Percentiles rank a stretch among this genome's conserved stretches.
These are phyloP conservation scores for Corythucha ciliata DNA, from an alignment of 2,888 invertebrate genomes.

Conservation along the genomic window DNA sequence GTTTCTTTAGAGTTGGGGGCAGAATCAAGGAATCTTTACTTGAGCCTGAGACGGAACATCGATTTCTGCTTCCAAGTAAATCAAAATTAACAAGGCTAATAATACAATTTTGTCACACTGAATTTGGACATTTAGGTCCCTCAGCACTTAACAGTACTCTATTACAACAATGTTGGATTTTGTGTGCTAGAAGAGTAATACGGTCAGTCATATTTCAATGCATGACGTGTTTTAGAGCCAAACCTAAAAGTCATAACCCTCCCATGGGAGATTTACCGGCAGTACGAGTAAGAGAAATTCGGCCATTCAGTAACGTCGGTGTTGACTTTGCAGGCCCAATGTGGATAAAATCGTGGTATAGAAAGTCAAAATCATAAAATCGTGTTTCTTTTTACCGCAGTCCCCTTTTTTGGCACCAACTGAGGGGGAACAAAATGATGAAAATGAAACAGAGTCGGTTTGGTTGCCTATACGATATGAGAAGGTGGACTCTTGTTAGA, in stretches of 20 bases:
- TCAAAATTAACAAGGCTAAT: constrained; percentile 7
- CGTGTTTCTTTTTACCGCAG: too few relatives aligned
- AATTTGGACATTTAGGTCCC: too few relatives aligned
- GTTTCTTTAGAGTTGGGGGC: constrained; percentile 19
- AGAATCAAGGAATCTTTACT: constrained; percentile 1
- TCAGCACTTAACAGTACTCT: too few relatives aligned
- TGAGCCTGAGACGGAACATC: constrained; percentile 2
- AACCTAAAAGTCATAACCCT: constrained; percentile 3
- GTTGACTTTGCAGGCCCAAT: constrained; percentile 36
- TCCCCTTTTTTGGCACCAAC: too few relatives aligned
- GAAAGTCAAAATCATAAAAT: too few relatives aligned
- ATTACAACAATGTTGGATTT: constrained; percentile 6
- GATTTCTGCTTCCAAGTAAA: constrained; percentile 7
- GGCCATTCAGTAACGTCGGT: constrained; percentile 36
- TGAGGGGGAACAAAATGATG: too few relatives aligned
- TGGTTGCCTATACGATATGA: too few relatives aligned
- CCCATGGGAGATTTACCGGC: constrained; percentile 22
- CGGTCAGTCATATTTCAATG: constrained; percentile 8
- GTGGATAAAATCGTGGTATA: constrained; percentile 25
- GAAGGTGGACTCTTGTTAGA: too few relatives aligned
- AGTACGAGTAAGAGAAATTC: constrained; percentile 11
- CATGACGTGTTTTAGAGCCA: constrained; percentile 9
- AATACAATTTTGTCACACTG: too few relatives aligned
- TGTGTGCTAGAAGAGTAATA: background rate
- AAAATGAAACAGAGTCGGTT: too few relatives aligned